phyloP scores from a whole-genome alignment of 2,797 vertebrate species.

The Rachycentron canadum region DNA sequence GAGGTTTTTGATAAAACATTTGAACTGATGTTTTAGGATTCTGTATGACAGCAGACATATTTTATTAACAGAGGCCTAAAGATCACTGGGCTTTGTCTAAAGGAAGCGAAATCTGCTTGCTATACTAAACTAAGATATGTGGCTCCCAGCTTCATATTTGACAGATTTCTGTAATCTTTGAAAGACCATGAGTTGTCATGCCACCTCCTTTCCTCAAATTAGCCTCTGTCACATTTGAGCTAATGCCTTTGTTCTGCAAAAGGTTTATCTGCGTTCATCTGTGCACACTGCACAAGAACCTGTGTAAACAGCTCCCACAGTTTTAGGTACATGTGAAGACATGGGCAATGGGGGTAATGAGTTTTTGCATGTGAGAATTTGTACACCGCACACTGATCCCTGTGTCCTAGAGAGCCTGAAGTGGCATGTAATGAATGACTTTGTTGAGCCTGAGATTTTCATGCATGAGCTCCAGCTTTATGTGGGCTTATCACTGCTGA shows the following conservation, averaged over 20 bases:
- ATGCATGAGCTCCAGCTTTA: conserved; percentile 74
- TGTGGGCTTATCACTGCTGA: conserved; percentile 55
- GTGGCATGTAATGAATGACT: conserved; percentile 68
- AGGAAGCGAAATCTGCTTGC: background rate
- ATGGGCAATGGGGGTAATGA: conserved; percentile 22
- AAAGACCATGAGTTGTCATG: background rate
- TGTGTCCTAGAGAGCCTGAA: conserved; percentile 37
- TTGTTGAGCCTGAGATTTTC: conserved; percentile 70
- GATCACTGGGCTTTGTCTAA: background rate
- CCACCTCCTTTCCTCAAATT: background rate
- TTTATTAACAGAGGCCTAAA: background rate
- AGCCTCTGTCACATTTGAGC: background rate
- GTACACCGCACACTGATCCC: conserved; percentile 22
- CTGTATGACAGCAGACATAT: background rate
- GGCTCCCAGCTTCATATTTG: background rate
- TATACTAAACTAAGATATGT: no score
- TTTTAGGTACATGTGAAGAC: conserved; percentile 32
- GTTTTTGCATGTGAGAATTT: conserved; percentile 44
- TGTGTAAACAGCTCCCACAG: conserved; percentile 34
- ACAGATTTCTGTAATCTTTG: background rate
- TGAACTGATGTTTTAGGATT: background rate
- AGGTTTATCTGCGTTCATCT: conserved; percentile 2
- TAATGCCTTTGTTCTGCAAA: conserved; percentile 15
- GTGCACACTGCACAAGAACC: background rate
- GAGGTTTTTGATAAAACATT: no score